Percentiles rank a stretch among this genome's conserved stretches.
These are phyloP conservation scores for Capitulum mitella DNA, from an alignment of 2,888 invertebrate species.

Conservation along the genomic window DNA sequence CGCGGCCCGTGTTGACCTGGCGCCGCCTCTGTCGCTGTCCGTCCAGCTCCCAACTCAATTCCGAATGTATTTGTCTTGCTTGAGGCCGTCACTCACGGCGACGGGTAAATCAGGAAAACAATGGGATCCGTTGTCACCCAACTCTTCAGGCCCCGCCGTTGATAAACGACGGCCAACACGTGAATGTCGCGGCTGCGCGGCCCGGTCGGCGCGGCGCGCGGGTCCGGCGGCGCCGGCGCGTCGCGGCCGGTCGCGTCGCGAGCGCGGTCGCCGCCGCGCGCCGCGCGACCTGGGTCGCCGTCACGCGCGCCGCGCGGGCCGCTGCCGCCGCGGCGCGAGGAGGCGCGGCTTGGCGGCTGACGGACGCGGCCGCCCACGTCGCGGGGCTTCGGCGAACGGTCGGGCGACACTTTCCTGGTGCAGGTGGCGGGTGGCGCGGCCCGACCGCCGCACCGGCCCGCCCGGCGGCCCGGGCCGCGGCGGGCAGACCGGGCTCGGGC, in stretches of 20 bases:
- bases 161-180: conserved; percentile 64
- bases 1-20: conserved; percentile 57
- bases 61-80: conserved; percentile 69
- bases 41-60: conserved; percentile 56
- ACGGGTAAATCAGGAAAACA: conserved; percentile 41
- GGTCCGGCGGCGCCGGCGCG: conserved; percentile 37
- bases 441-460: too few species aligned
- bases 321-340: too few species aligned
- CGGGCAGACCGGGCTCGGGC: too few species aligned
- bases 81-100: conserved; percentile 72
- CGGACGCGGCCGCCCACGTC: not conserved
- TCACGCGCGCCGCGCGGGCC: not conserved
- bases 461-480: too few species aligned
- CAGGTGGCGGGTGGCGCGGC: too few species aligned
- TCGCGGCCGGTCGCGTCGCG: not conserved
- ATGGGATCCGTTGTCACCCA: conserved; percentile 50
- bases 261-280: too few species aligned
- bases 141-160: conserved; percentile 79
- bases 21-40: conserved; percentile 58
- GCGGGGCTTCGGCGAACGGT: not conserved
- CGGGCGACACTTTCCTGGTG: not conserved
- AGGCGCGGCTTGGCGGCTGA: too few species aligned
- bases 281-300: not conserved
- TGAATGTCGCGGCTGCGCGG: conserved; percentile 51
- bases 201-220: conserved; percentile 49